phyloP scores from a whole-genome alignment of 2,888 invertebrate genomes.

The Hemistola chrysoprasaria region DNA sequence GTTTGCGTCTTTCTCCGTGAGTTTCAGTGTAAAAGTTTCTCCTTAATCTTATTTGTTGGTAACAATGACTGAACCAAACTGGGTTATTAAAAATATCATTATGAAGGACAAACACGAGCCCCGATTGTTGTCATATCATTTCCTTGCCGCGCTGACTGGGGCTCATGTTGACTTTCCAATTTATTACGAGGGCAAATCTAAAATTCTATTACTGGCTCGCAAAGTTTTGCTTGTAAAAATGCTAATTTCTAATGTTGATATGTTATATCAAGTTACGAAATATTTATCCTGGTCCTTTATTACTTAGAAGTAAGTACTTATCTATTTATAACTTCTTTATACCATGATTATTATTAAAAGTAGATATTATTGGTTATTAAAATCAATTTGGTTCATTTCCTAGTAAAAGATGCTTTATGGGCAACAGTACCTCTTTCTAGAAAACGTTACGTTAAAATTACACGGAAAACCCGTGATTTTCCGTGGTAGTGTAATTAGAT shows the following conservation, averaged over 20 bases:
- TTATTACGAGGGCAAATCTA: slow-evolving; percentile 23
- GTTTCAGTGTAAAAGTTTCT: slow-evolving; percentile 58
- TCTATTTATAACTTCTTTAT: no score
- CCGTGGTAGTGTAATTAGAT: no score
- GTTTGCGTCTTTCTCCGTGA: slow-evolving; percentile 52
- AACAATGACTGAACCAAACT: slow-evolving; percentile 40
- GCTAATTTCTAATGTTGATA: no score
- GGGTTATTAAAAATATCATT: slow-evolving; percentile 39
- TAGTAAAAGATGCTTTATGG: no score
- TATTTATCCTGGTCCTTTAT: slow-evolving; percentile 2
- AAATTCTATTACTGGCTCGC: slow-evolving; percentile 22
- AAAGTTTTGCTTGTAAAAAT: slow-evolving; percentile 18
- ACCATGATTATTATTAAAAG: no score
- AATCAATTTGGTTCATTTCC: no score
- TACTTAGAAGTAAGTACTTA: slow-evolving; percentile 7
- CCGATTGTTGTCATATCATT: slow-evolving; percentile 19
- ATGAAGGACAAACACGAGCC: slow-evolving; percentile 39
- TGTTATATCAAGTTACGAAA: slow-evolving; percentile 9
- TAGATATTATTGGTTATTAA: no score
- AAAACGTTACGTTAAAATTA: no score
- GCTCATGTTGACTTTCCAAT: slow-evolving; percentile 15
- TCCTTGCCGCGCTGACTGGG: slow-evolving; percentile 11
- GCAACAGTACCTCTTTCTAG: no score
- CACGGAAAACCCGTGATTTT: no score
- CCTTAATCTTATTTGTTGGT: slow-evolving; percentile 59